Conservation (phyloP, 1,140 invertebrate species). For the Bombus breviceps region DNA sequence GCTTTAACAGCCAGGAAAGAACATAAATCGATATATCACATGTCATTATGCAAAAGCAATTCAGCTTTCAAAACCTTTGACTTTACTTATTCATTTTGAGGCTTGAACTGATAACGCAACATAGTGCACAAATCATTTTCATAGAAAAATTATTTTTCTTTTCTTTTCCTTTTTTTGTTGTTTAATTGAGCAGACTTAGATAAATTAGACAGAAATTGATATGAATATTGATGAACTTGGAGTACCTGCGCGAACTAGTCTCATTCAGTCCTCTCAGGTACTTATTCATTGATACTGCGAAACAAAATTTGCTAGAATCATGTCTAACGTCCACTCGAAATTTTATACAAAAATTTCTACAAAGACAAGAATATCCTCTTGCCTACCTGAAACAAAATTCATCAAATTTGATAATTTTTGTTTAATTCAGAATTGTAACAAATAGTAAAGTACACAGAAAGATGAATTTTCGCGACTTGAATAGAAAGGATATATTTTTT, state of each 20-base stretch:
- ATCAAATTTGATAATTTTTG: slow-evolving; percentile 17
- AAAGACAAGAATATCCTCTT: slow-evolving; percentile 20
- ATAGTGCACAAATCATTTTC: slow-evolving; percentile 29
- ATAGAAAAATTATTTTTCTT: slow-evolving; percentile 23
- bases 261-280: slow-evolving; percentile 57
- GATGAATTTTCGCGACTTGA: background rate
- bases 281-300: slow-evolving; percentile 57
- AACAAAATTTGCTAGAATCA: slow-evolving; percentile 58
- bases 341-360: slow-evolving; percentile 47
- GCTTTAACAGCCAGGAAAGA: slow-evolving; percentile 15
- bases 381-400: slow-evolving; percentile 10
- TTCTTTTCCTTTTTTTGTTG: background rate
- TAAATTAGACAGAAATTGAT: slow-evolving; percentile 65
- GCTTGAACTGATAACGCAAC: slow-evolving; percentile 18
- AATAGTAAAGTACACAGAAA: background rate
- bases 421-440: slow-evolving; percentile 1
- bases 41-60: slow-evolving; percentile 38
- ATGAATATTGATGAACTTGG: slow-evolving; percentile 63
- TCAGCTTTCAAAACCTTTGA: slow-evolving; percentile 31
- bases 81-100: slow-evolving; percentile 28
- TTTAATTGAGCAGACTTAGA: slow-evolving; percentile 49
- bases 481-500: slow-evolving; percentile 1
- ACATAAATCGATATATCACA: slow-evolving; percentile 23
- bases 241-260: slow-evolving; percentile 59
- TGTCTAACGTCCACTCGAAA: slow-evolving; percentile 43